Conservation (phyloP, 2,113 vertebrate genomes). For the Zeus faber region DNA sequence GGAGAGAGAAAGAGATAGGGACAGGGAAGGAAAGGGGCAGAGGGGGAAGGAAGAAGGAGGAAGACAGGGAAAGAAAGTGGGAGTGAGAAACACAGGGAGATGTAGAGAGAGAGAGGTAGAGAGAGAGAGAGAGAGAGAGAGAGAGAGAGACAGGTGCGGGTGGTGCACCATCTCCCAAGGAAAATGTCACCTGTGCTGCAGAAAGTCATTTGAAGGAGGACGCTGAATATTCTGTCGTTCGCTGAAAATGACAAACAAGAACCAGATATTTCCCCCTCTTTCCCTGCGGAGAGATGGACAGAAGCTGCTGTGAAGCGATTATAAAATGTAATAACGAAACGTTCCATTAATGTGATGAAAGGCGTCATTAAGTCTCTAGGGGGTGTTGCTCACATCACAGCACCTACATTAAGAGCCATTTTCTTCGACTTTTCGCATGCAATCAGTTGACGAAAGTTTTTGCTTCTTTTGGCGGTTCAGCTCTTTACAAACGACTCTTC, state of each 20-base stretch:
- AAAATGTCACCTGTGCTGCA: constrained; percentile 22
- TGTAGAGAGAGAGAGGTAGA: constrained; percentile 9
- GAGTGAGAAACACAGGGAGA: not conserved
- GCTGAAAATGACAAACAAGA: constrained; percentile 22
- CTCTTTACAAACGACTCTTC: no score
- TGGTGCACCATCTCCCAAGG: constrained; percentile 5
- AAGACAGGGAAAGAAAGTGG: not conserved
- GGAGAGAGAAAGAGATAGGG: not conserved
- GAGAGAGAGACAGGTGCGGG: not conserved
- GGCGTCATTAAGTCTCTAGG: constrained; percentile 38
- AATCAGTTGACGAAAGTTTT: constrained; percentile 4
- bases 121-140: constrained; percentile 12
- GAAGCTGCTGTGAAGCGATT: no score
- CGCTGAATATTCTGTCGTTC: constrained; percentile 14
- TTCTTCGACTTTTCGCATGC: no score
- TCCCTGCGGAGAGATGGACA: no score
- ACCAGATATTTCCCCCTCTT: no score
- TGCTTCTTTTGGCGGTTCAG: no score
- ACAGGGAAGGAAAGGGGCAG: constrained; percentile 2
- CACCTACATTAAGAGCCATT: constrained; percentile 16
- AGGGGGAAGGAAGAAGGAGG: not conserved
- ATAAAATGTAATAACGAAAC: constrained; percentile 40
- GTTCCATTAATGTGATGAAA: constrained; percentile 55
- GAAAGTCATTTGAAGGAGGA: constrained; percentile 19
- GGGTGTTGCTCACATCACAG: constrained; percentile 31